Evolutionary conservation across 1,140 invertebrate species (phyloP).

Genomic region (Brachionus manjavacas): DNA sequence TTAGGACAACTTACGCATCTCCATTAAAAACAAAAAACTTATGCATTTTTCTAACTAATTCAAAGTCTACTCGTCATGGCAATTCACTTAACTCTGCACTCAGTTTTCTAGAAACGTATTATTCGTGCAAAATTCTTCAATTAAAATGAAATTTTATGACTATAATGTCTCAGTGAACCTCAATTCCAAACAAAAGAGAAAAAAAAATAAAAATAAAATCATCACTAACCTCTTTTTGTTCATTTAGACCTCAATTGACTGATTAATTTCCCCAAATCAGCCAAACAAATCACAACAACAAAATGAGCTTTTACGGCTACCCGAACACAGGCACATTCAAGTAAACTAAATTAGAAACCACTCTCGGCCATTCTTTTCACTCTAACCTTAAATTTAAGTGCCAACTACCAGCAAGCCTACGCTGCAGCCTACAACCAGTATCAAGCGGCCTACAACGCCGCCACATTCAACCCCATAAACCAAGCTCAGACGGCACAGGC

Average conservation of each 20-base stretch:
- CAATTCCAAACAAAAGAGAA: neutral
- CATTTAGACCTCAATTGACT: neutral
- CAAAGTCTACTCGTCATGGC: neutral
- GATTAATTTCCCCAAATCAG: neutral
- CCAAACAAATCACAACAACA: neutral
- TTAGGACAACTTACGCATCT: neutral
- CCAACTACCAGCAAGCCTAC: conserved; percentile 19
- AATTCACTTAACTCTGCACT: neutral
- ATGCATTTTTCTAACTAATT: neutral
- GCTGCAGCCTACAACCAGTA: conserved; percentile 32
- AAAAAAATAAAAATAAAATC: neutral
- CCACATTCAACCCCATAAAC: neutral
- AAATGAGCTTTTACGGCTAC: conserved; percentile 39
- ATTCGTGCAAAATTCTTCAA: neutral
- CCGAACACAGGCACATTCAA: conserved; percentile 19
- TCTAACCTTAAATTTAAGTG: neutral
- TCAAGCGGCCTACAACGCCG: conserved; percentile 27
- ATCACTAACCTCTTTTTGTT: neutral
- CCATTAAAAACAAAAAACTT: neutral
- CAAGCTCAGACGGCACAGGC: neutral
- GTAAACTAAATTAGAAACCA: neutral
- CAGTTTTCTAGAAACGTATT: neutral
- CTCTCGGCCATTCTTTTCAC: neutral
- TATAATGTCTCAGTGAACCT: neutral
- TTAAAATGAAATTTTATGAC: neutral